phyloP scores from a whole-genome alignment of 1,140 invertebrate genomes.

The Periplaneta americana region DNA sequence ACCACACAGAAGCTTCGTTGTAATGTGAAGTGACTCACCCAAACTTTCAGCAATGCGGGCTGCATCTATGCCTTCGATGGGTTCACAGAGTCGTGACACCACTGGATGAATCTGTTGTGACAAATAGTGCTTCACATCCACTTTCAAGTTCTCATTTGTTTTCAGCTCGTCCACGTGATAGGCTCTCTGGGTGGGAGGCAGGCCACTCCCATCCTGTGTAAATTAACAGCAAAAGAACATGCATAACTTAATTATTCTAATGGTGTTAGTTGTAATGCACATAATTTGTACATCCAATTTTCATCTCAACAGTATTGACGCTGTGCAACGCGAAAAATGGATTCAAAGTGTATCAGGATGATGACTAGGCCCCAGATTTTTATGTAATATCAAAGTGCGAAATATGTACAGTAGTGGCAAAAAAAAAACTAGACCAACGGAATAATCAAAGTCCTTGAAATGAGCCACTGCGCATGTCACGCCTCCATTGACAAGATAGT shows the following conservation, averaged over 20 bases:
- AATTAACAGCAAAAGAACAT: background rate
- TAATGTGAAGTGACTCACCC: slow-evolving; percentile 44
- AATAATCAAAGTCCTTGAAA: too few species aligned
- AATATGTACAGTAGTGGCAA: too few species aligned
- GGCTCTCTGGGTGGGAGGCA: slow-evolving; percentile 79
- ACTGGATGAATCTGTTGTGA: slow-evolving; percentile 91
- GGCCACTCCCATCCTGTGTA: background rate
- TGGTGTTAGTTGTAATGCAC: background rate
- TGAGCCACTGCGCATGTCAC: too few species aligned
- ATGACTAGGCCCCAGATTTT: too few species aligned
- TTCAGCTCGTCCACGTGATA: slow-evolving; percentile 92
- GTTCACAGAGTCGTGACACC: slow-evolving; percentile 88
- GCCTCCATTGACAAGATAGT: too few species aligned
- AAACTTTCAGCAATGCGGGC: slow-evolving; percentile 84
- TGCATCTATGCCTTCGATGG: slow-evolving; percentile 90
- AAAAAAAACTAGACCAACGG: too few species aligned
- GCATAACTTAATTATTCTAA: background rate
- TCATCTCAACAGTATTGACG: background rate
- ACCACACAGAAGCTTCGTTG: too few species aligned
- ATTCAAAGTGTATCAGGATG: too few species aligned
- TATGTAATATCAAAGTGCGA: too few species aligned
- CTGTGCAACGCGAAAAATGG: too few species aligned
- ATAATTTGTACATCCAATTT: background rate
- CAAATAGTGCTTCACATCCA: slow-evolving; percentile 82
- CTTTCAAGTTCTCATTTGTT: slow-evolving; percentile 54